phyloP scores from a whole-genome alignment of 2,888 invertebrate genomes.

The Fabriciana adippe region DNA sequence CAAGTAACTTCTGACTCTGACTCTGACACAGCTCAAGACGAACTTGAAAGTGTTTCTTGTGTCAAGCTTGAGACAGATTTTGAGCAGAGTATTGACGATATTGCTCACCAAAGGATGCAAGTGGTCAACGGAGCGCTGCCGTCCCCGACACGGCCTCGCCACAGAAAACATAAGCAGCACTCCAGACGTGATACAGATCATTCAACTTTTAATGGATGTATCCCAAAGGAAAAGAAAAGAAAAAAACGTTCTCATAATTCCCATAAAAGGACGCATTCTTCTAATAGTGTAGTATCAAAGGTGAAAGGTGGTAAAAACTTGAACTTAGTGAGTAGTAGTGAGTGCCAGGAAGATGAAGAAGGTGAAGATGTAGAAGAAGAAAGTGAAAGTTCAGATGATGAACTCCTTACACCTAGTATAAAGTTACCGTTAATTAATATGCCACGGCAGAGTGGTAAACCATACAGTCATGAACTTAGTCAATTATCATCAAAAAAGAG shows the following conservation, averaged over 20 bases:
- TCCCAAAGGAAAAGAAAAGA: slow-evolving; percentile 65
- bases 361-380: slow-evolving; percentile 53
- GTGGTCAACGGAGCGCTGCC: slow-evolving; percentile 64
- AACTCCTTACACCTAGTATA: slow-evolving; percentile 73
- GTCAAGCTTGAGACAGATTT: slow-evolving; percentile 79
- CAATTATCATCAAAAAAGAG: slow-evolving; percentile 80
- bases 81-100: slow-evolving; percentile 78
- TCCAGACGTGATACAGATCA: slow-evolving; percentile 64
- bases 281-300: slow-evolving; percentile 63
- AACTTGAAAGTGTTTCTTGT: slow-evolving; percentile 62
- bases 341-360: slow-evolving; percentile 66
- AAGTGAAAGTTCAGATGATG: slow-evolving; percentile 74
- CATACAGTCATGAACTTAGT: slow-evolving; percentile 82
- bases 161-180: slow-evolving; percentile 72
- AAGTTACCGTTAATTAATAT: slow-evolving; percentile 75
- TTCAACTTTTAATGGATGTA: slow-evolving; percentile 63
- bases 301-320: slow-evolving; percentile 80
- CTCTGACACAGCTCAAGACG: slow-evolving; percentile 55
- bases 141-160: slow-evolving; percentile 62
- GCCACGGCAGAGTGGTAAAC: slow-evolving; percentile 75
- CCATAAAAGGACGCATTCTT: slow-evolving; percentile 63
- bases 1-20: slow-evolving; percentile 54
- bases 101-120: slow-evolving; percentile 69
- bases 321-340: slow-evolving; percentile 79
- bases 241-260: slow-evolving; percentile 64